These are phyloP conservation scores for Megaptera novaeangliae DNA, from an alignment of 2,113 vertebrate genomes.

Conservation along the genomic window DNA sequence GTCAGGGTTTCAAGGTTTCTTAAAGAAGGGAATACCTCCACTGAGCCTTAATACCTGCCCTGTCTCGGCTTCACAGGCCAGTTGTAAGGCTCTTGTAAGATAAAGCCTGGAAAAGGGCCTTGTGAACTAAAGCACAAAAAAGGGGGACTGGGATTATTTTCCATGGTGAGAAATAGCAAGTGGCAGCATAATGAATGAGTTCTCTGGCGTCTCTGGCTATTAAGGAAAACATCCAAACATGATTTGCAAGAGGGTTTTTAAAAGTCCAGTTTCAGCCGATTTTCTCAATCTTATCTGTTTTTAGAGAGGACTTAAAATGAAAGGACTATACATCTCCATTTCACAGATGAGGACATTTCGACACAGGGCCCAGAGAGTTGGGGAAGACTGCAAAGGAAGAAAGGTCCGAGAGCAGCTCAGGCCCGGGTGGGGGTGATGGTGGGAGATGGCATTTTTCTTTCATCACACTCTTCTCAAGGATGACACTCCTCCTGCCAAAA, in stretches of 20 bases:
- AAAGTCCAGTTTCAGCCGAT: slow-evolving; percentile 22
- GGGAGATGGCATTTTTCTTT: background rate
- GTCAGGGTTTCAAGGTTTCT: background rate
- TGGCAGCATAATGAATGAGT: background rate
- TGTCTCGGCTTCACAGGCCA: background rate
- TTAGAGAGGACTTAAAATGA: background rate
- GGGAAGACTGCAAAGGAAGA: background rate
- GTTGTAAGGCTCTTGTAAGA: background rate
- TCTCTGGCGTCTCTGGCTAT: background rate
- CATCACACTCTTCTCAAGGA: background rate
- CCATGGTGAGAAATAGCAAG: background rate
- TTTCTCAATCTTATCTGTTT: slow-evolving; percentile 16
- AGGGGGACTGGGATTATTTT: background rate
- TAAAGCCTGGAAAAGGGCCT: background rate
- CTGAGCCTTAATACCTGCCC: background rate
- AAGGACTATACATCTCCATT: background rate
- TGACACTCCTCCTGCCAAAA: background rate
- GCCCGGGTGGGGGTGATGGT: fast-evolving
- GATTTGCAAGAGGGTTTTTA: background rate
- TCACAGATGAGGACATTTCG: background rate
- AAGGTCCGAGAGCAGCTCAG: background rate
- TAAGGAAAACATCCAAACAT: slow-evolving; percentile 16
- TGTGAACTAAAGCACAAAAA: background rate
- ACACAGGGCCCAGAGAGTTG: background rate
- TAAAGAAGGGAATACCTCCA: background rate